Conservation (phyloP, 2,113 vertebrate genomes). For the Gambusia affinis region DNA sequence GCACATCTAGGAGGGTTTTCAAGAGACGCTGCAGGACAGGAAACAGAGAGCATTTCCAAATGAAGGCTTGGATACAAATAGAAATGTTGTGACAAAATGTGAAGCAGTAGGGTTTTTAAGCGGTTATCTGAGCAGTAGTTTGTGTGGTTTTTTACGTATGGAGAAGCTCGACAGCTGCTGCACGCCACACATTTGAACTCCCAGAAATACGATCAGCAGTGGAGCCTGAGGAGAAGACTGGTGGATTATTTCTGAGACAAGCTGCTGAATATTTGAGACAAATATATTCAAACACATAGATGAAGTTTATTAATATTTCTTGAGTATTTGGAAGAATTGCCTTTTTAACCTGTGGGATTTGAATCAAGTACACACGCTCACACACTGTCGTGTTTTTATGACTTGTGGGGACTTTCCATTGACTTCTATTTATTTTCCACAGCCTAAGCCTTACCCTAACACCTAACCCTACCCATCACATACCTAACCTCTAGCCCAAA, state of each 20-base stretch:
- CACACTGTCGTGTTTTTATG: no score
- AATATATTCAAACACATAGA: background rate
- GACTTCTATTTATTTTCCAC: no score
- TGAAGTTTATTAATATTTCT: background rate
- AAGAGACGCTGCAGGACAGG: background rate
- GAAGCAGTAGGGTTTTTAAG: background rate
- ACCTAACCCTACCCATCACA: no score
- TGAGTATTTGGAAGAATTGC: background rate
- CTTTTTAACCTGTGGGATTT: background rate
- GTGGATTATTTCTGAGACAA: slow-evolving; percentile 15
- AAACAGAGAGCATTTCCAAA: background rate
- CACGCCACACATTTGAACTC: slow-evolving; percentile 11
- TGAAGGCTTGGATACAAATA: background rate
- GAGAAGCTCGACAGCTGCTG: slow-evolving; percentile 9
- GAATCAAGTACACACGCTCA: no score
- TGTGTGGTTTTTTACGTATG: background rate
- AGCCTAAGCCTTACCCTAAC: no score
- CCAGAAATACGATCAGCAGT: slow-evolving; percentile 35
- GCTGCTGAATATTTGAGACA: background rate
- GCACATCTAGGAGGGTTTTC: slow-evolving; percentile 7
- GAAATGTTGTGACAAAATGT: background rate
- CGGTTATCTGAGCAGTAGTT: background rate
- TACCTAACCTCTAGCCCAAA: no score
- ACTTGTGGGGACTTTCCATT: no score
- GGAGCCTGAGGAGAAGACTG: slow-evolving; percentile 13